Evolutionary conservation across 2,888 invertebrate genomes (phyloP), one percentile per base, ranked within the genome.

Genomic region (Melieria crassipennis): DNA sequence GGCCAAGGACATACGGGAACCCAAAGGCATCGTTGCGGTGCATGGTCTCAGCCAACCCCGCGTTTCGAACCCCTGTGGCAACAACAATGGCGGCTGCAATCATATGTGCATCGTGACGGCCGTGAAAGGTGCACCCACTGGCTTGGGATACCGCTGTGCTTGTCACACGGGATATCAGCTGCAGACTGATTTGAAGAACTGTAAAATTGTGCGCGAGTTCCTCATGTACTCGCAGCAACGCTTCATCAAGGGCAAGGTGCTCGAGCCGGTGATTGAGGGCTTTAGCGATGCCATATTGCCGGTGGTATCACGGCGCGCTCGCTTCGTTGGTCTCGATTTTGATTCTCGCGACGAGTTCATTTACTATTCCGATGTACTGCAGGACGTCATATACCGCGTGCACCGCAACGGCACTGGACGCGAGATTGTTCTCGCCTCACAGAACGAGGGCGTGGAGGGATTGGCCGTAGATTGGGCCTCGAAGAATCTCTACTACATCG

Each of bases 361-460:
- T 77, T 99, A 98, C 86, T 99, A 98, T 86, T 98, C 98, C 0
- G 99, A 99, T 84, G 98, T 99, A 0, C 89, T 98, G 30, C 95
- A 97, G 87, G 96, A 98, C 85, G 97, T 97, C 0, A 97, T 97
- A 76, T 96, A 96, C 85, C 88, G 93, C 42, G 92, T 94, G 0
- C 93, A 93, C 79, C 89, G 93, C 74, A 94, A 93, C 79, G 94
- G 94, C 61, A 92, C 93, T 0, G 91, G 93, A 0, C 90, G 92
- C 45, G 96, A 96, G 87, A 96, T 96, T 70, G 96, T 98, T 0
- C 86, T 98, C 52, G 97, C 98, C 1, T 97, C 97, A 1, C 97
- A 98, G 84, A 98, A 98, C 83, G 98, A 98, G 87, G 98, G 98
- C 0, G 97, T 98, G 0, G 98, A 98, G 88, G 97, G 98, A 0